These are phyloP conservation scores for Takifugu flavidus DNA, from an alignment of 2,113 vertebrate genomes.

Conservation along the genomic window DNA sequence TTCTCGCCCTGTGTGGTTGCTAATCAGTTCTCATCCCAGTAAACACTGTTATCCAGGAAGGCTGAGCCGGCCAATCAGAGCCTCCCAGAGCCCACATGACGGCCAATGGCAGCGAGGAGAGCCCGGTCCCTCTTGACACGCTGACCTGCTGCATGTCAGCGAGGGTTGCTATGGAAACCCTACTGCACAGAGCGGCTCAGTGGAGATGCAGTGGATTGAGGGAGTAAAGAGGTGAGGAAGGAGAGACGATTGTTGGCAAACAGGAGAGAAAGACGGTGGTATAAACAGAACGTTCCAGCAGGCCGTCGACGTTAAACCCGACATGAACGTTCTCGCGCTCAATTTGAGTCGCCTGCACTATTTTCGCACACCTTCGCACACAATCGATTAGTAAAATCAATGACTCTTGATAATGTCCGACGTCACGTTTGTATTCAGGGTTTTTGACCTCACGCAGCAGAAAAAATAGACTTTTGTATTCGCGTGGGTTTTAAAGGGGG, in stretches of 20 bases:
- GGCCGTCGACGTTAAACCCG: no score
- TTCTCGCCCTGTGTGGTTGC: slow-evolving; percentile 17
- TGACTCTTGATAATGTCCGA: no score
- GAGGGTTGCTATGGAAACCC: slow-evolving; percentile 77
- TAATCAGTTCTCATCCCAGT: slow-evolving; percentile 75
- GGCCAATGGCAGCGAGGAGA: slow-evolving; percentile 53
- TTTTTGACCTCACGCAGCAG: no score
- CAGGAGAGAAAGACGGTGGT: slow-evolving; percentile 26
- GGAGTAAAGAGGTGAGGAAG: slow-evolving; percentile 37
- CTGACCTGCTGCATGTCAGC: slow-evolving; percentile 74
- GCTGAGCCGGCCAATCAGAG: slow-evolving; percentile 65
- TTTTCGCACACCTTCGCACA: no score
- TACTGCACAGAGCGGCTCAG: slow-evolving; percentile 59
- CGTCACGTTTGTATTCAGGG: no score
- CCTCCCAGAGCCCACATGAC: background rate
- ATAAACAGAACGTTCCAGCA: no score
- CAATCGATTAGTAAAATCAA: no score
- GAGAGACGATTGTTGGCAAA: slow-evolving; percentile 44
- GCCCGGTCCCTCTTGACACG: slow-evolving; percentile 67
- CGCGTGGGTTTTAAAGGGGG: no score
- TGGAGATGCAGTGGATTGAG: slow-evolving; percentile 45
- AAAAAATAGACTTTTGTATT: no score
- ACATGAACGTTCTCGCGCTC: no score
- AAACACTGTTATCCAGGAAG: slow-evolving; percentile 74
- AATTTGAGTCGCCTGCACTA: no score